Evolutionary conservation across 64 coral and sea anemone species (phyloP).

Genomic region (Pocillopora verrucosa): DNA sequence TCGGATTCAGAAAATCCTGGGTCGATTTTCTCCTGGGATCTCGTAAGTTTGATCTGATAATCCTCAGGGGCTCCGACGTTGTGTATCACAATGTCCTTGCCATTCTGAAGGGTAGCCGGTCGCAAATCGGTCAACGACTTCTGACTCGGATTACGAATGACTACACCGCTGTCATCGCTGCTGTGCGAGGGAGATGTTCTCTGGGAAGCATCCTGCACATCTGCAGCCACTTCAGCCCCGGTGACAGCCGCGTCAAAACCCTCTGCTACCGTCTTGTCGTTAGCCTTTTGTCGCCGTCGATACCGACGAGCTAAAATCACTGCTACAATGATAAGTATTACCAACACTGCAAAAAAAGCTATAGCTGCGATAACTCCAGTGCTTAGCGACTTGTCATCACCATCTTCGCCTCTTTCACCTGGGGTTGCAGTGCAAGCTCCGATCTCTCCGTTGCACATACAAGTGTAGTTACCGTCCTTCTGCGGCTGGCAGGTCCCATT

Average conservation of each 20-base stretch:
- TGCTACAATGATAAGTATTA: slow-evolving; percentile 66
- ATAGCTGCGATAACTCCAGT: slow-evolving; percentile 74
- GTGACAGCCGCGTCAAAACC: slow-evolving; percentile 23
- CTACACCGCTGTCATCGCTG: slow-evolving; percentile 89
- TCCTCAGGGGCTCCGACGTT: slow-evolving; percentile 89
- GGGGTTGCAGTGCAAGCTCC: not conserved
- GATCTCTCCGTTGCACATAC: slow-evolving; percentile 42
- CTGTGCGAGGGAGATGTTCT: slow-evolving; percentile 82
- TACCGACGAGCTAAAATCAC: slow-evolving; percentile 67
- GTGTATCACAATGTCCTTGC: slow-evolving; percentile 80
- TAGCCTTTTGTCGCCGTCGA: slow-evolving; percentile 15
- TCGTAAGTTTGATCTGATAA: slow-evolving; percentile 88
- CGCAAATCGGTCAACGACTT: slow-evolving; percentile 58
- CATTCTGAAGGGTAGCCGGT: slow-evolving; percentile 9
- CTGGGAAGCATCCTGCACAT: slow-evolving; percentile 75
- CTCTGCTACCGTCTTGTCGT: slow-evolving; percentile 1
- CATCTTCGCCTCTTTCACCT: not conserved
- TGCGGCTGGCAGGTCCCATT: slow-evolving; percentile 71
- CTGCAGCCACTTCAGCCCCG: slow-evolving; percentile 35
- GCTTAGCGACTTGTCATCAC: slow-evolving; percentile 42
- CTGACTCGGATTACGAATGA: slow-evolving; percentile 76
- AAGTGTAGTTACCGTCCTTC: slow-evolving; percentile 53
- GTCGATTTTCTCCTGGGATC: slow-evolving; percentile 74
- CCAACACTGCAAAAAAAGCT: slow-evolving; percentile 64
- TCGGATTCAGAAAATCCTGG: slow-evolving; percentile 88